Conservation (phyloP, 2,888 invertebrate genomes). For the Andrena dorsata region DNA sequence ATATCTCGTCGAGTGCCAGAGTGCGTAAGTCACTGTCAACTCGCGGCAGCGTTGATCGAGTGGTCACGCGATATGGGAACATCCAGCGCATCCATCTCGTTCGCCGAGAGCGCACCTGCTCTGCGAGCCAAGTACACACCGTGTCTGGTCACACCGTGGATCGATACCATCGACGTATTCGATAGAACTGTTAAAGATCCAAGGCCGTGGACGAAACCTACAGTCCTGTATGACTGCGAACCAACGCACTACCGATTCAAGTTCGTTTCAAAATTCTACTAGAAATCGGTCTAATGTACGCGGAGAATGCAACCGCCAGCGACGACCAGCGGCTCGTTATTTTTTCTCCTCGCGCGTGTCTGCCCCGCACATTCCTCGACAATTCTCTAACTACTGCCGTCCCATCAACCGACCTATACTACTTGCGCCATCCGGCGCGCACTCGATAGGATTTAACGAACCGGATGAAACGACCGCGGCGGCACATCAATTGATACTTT, state of each 20-base stretch:
- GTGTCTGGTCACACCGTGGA: conserved; percentile 30
- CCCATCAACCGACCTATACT: conserved; percentile 23
- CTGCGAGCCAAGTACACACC: conserved; percentile 55
- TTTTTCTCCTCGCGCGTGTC: not conserved
- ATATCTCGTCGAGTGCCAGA: conserved; percentile 78
- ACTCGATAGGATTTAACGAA: conserved; percentile 31
- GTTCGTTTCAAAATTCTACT: too few relatives aligned
- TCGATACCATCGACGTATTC: conserved; percentile 19
- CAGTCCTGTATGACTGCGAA: too few relatives aligned
- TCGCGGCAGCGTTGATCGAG: conserved; percentile 82
- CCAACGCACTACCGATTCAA: too few relatives aligned
- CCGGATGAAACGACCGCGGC: conserved; percentile 22
- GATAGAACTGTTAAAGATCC: conserved; percentile 21
- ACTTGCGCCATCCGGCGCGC: conserved; percentile 22
- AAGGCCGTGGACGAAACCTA: not conserved
- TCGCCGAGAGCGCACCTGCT: conserved; percentile 74
- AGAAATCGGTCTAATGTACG: not conserved
- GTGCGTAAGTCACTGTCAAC: conserved; percentile 82
- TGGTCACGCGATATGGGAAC: conserved; percentile 82
- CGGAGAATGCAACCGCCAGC: not conserved
- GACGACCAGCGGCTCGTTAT: conserved; percentile 25
- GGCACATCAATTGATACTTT: not conserved
- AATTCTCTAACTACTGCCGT: conserved; percentile 22
- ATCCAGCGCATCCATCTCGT: conserved; percentile 81
- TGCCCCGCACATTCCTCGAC: not conserved